Conservation (phyloP, 2,113 vertebrate genomes). For the Caranx ignobilis region DNA sequence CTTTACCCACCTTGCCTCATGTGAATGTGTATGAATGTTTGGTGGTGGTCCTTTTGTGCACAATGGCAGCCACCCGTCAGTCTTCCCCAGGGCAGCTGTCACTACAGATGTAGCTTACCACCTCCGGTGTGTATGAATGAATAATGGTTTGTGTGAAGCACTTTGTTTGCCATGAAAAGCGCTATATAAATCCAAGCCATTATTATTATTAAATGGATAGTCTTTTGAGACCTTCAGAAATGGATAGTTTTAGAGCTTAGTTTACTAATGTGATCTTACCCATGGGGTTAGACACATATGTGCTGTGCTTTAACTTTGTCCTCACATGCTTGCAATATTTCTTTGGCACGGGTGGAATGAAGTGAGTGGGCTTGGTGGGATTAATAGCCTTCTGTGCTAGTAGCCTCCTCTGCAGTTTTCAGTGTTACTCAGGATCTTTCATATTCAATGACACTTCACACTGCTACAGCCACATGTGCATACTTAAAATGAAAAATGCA, state of each 20-base stretch:
- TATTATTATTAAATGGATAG: background rate
- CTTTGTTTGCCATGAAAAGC: no score
- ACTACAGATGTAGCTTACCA: no score
- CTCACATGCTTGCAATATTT: background rate
- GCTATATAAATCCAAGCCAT: no score
- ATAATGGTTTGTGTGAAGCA: no score
- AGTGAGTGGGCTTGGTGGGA: background rate
- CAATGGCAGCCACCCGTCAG: no score
- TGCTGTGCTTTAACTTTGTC: background rate
- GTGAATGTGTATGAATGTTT: no score
- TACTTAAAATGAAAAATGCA: constrained; percentile 4
- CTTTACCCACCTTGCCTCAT: no score
- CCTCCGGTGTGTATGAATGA: no score
- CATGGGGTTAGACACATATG: background rate
- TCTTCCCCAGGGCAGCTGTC: no score
- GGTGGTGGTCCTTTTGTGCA: no score
- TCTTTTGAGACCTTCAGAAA: background rate
- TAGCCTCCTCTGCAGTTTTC: no score
- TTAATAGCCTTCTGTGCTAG: background rate
- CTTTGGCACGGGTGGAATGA: background rate
- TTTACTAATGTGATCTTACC: background rate
- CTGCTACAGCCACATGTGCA: background rate
- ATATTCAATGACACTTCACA: background rate
- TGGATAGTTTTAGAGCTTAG: background rate
- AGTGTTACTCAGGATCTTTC: background rate